Evolutionary conservation across 2,797 vertebrate genomes (phyloP), one percentile per base, ranked within the genome.

Genomic region (Myotis findleyi): DNA sequence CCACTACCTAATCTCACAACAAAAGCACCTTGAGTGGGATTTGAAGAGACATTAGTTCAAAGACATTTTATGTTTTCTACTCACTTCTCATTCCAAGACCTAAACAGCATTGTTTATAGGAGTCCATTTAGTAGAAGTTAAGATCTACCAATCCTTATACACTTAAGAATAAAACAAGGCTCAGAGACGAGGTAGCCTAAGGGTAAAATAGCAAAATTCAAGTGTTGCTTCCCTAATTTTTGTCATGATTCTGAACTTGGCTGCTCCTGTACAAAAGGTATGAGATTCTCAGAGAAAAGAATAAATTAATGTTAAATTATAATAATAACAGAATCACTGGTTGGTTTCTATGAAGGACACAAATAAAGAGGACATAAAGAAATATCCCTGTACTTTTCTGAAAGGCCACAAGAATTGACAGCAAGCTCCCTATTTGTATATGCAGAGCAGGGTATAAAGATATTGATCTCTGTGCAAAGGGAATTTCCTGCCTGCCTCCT

Each of bases 401-500:
- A 89, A 89, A 51, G 17, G 25, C n/a, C 68, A 14, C 13, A 55
- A 47, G n/a, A 91, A 79, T 79, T 87, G 62, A 93, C 44, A 53
- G n/a, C 55, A 82, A 91, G 36, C 5, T 85, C 12, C 9, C 9
- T 23, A n/a, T 83, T 64, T 44, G 36, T 41, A 72, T 72, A 85
- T 38, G 14, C 6, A 71, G 23, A 12, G 10, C 2, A 14, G 7
- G 18, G 27, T 4, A 66, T 57, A 53, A 83, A 80, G 23, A 41
- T 71, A 57, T 5, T 33, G 69, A 71, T 38, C 10, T 0, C 30
- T 72, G 38, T 49, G n/a, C n/a, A 79, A 44, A 16, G 90, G 51
- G 59, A 73, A 41, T 84, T 94, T 93, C 88, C 57, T 57, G 66
- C n/a, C n/a, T 84, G 13, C 21, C n/a, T 94, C 69, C 5, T 20